A percentile compares a stretch with the other conserved stretches of the same genome.
phyloP scores from a whole-genome alignment of 2,888 invertebrate genomes.

The Chloroclystis v-ata region DNA sequence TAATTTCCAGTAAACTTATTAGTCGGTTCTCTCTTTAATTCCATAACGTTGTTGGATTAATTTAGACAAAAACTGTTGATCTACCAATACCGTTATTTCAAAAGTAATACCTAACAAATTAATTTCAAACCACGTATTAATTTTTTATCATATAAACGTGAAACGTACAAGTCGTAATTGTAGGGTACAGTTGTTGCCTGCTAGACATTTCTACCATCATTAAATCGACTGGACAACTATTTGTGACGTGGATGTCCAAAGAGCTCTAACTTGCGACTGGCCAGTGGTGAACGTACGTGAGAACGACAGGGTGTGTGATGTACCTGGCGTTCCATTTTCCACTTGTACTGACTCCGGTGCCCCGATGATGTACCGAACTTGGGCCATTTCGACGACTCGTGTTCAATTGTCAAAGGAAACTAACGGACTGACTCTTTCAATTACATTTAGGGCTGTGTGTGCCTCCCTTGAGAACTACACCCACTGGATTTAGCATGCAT shows the following conservation, averaged over 20 bases:
- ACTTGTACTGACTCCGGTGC: background rate
- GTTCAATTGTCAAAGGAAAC: background rate
- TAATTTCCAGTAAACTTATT: too few species aligned
- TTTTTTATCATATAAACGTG: too few species aligned
- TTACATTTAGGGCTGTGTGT: background rate
- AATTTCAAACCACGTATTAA: too few species aligned
- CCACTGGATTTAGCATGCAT: background rate
- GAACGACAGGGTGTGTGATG: conserved; percentile 35
- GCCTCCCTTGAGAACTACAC: background rate
- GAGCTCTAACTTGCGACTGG: conserved; percentile 28
- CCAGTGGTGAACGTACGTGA: conserved; percentile 47
- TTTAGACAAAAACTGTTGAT: too few species aligned
- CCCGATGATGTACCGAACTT: conserved; percentile 4
- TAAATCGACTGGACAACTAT: conserved; percentile 11
- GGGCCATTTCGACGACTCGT: conserved; percentile 2
- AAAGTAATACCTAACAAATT: too few species aligned
- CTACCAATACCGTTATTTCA: too few species aligned
- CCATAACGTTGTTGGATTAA: too few species aligned
- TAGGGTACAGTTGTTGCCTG: conserved; percentile 60
- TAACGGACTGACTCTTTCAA: background rate
- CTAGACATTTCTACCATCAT: conserved; percentile 67
- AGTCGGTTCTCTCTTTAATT: too few species aligned
- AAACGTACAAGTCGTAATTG: conserved; percentile 35
- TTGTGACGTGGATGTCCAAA: conserved; percentile 18
- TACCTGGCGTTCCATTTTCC: conserved; percentile 13